Conservation (phyloP, 2,888 invertebrate species). For the Morpho deidamia region DNA sequence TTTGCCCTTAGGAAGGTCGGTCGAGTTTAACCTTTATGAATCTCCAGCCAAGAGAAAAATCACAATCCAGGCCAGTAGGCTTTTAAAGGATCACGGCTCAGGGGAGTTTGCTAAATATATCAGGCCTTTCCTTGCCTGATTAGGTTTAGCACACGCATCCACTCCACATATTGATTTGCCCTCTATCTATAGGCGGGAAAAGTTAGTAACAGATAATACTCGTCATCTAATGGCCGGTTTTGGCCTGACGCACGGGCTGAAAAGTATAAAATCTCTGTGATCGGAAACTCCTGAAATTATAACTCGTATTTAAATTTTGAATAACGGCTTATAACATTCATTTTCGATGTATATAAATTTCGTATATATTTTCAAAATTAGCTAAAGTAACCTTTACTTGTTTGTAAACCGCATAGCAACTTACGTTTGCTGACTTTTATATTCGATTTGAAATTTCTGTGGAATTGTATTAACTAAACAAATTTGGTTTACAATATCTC, state of each 20-base stretch:
- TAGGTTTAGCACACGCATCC: constrained; percentile 46
- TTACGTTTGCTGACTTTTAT: no score
- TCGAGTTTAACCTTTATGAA: not conserved
- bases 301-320: no score
- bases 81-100: constrained; percentile 25
- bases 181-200: constrained; percentile 50
- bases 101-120: constrained; percentile 28
- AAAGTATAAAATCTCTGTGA: constrained; percentile 20
- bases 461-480: no score
- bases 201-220: constrained; percentile 66
- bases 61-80: constrained; percentile 25
- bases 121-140: constrained; percentile 43
- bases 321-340: no score
- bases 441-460: no score
- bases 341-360: no score
- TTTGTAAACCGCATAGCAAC: no score
- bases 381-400: no score
- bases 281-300: constrained; percentile 1
- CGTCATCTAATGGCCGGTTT: constrained; percentile 56
- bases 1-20: no score
- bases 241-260: constrained; percentile 17
- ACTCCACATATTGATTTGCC: constrained; percentile 57
- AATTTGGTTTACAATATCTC: no score
- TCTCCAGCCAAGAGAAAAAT: constrained; percentile 6
- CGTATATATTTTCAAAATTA: no score